Evolutionary conservation across 1,140 invertebrate species (phyloP).

Genomic region (Megalopta genalis): DNA sequence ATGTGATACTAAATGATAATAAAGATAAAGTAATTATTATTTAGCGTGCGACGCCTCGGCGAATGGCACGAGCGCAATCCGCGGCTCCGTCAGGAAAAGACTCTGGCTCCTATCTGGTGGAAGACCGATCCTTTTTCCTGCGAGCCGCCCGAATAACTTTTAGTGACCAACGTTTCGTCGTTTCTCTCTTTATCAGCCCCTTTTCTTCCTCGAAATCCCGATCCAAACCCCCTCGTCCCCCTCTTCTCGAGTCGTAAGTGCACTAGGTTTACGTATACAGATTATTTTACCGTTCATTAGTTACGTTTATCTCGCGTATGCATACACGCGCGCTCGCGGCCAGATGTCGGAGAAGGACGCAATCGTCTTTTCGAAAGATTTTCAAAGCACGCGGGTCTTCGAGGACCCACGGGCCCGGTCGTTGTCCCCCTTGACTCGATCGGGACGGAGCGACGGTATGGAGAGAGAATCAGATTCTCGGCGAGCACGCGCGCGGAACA

Average conservation of each 20-base stretch:
- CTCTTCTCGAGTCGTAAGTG: conserved; percentile 57
- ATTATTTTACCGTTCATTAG: conserved; percentile 64
- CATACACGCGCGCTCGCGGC: conserved; percentile 8
- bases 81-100: conserved; percentile 33
- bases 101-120: background rate
- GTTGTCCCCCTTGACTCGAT: too few relatives aligned
- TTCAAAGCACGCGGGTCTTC: too few relatives aligned
- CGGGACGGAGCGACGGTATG: too few relatives aligned
- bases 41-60: conserved; percentile 70
- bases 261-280: conserved; percentile 60
- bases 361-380: background rate
- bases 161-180: conserved; percentile 48
- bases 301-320: conserved; percentile 52
- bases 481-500: too few relatives aligned
- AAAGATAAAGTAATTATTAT: conserved; percentile 79
- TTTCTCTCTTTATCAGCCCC: conserved; percentile 16
- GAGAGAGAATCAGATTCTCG: too few relatives aligned
- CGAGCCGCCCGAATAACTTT: conserved; percentile 58
- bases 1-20: conserved; percentile 81
- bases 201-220: conserved; percentile 15
- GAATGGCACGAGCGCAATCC: conserved; percentile 53
- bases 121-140: conserved; percentile 34
- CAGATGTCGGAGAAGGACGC: conserved; percentile 42
- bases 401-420: too few relatives aligned
- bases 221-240: conserved; percentile 34